Base-by-base conservation (phyloP, 2,797 vertebrate species). In the Pseudochirops corinnae region DNA sequence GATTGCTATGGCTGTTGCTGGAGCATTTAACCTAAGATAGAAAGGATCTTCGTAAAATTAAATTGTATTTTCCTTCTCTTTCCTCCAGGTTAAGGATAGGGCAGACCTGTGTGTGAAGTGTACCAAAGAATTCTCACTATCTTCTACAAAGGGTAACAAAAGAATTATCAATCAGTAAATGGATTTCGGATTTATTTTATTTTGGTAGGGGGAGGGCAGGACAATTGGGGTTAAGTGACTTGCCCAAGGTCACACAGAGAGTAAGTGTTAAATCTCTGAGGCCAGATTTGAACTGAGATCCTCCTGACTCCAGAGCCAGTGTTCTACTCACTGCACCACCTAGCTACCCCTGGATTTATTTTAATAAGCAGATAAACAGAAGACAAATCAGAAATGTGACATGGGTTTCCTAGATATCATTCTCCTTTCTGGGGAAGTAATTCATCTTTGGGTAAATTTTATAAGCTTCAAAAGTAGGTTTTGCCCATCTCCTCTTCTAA, bases 371-470 rank as follows among this genome's bases (percentile, higher is more conserved):
- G 53, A 24, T 91, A 97, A 96, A 93, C 55, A 87, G 90, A 96
- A 98, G 97, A 96, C 60, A 94, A 97, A 97, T 92, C 56, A 94
- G 94, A 95, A 56, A 55, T 67, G 93, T 91, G 97, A 96, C 31
- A 74, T 95, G 52, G 96, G 74, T 93, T 97, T 93, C 94, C 94
- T 96, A 92, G 74, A 98, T 96, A 93, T 74, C 90, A 93, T 55
- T 46, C 62, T 98, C 97, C 97, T 92, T 97, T 98, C 93, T 93
- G 96, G 97, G 91, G 39, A 87, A 87, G 26, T 46, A 97, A 97
- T 96, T 97, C 82, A 97, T 97, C 92, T 98, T 92, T 56, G 55
- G 96, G 93, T 96, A 97, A 96, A 98, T 97, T 98, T 96, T 98
- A 96, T 97, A 98, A 97, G 56, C 31, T 96, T 93, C 94, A 95